Evolutionary conservation across 2,888 invertebrate genomes (phyloP).

Genomic region (Diaperis boleti): DNA sequence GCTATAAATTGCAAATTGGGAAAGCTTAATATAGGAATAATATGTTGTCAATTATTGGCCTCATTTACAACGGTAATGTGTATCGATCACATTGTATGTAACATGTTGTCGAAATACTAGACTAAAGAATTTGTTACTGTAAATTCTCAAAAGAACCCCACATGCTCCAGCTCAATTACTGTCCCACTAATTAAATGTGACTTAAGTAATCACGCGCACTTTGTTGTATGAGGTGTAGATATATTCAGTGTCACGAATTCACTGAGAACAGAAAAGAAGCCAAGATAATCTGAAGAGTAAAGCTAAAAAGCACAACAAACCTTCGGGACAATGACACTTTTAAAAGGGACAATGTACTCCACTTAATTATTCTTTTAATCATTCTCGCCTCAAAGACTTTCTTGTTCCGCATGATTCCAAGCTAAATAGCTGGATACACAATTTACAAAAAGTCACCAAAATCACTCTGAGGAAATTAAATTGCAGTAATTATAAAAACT

Average conservation of each 20-base stretch:
- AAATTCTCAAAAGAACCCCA: not conserved
- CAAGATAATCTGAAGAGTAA: slow-evolving; percentile 47
- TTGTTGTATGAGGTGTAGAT: slow-evolving; percentile 26
- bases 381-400: slow-evolving; percentile 44
- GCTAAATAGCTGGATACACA: slow-evolving; percentile 11
- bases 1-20: slow-evolving; percentile 40
- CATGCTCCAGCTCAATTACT: slow-evolving; percentile 4
- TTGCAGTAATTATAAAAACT: not conserved
- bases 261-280: slow-evolving; percentile 38
- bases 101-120: slow-evolving; percentile 27
- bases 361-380: slow-evolving; percentile 51
- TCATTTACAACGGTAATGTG: slow-evolving; percentile 37
- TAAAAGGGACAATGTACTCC: slow-evolving; percentile 48
- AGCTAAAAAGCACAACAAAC: slow-evolving; percentile 48
- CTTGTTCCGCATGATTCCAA: slow-evolving; percentile 10
- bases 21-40: slow-evolving; percentile 43
- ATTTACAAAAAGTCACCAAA: slow-evolving; percentile 1
- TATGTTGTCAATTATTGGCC: slow-evolving; percentile 43
- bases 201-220: slow-evolving; percentile 8
- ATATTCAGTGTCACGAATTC: slow-evolving; percentile 30
- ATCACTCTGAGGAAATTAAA: slow-evolving; percentile 2
- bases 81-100: slow-evolving; percentile 40
- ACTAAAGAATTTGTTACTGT: not conserved
- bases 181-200: slow-evolving; percentile 13
- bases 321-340: slow-evolving; percentile 49